Conservation (phyloP, 2,888 invertebrate genomes). For the Quadroppia sp. region DNA sequence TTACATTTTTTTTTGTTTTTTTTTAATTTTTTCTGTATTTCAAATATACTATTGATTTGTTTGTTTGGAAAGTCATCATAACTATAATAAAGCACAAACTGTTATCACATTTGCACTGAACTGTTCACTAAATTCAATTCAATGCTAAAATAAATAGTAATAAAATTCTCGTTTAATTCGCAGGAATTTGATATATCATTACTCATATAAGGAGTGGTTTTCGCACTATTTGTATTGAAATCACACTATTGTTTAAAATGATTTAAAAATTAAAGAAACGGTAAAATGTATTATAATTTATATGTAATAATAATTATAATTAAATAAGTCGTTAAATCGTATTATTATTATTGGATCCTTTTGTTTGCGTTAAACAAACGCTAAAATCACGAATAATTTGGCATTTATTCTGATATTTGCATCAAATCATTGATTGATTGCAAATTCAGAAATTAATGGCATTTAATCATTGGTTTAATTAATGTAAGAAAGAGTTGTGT, state of each 20-base stretch:
- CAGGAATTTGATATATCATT: conserved; percentile 32
- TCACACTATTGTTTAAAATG: conserved; percentile 20
- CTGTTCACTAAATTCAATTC: background rate
- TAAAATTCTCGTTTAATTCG: conserved; percentile 30
- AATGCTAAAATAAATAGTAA: conserved; percentile 32
- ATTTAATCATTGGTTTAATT: conserved; percentile 31
- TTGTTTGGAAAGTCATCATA: conserved; percentile 29
- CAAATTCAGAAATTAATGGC: conserved; percentile 32
- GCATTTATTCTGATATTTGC: conserved; percentile 20
- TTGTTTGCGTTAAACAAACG: conserved; percentile 26
- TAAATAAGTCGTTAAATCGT: conserved; percentile 34
- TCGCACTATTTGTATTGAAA: conserved; percentile 13
- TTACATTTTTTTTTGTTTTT: conserved; percentile 13
- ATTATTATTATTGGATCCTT: conserved; percentile 30
- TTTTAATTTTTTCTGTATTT: conserved; percentile 2
- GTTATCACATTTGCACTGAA: conserved; percentile 29
- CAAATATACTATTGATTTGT: conserved; percentile 33
- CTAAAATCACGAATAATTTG: conserved; percentile 35
- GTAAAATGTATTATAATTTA: background rate
- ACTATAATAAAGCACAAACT: conserved; percentile 28
- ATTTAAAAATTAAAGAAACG: conserved; percentile 13
- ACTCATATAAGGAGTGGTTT: conserved; percentile 6
- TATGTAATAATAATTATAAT: conserved; percentile 27
- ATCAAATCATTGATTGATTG: conserved; percentile 16
- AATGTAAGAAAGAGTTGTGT: conserved; percentile 9